Conservation (phyloP, 2,888 invertebrate species). For the Corbicula japonica region DNA sequence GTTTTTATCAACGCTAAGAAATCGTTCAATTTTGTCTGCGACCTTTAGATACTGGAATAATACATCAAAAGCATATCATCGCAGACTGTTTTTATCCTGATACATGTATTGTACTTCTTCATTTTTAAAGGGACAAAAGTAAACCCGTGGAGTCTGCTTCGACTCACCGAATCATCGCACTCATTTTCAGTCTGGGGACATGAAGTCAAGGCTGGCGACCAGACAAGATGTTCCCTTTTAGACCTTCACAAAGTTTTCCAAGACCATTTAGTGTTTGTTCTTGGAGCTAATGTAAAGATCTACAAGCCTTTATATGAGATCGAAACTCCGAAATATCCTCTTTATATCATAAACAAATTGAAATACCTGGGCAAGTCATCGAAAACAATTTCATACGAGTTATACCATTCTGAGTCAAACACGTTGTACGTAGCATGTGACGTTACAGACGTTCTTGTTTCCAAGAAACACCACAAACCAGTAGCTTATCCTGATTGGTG, state of each 20-base stretch:
- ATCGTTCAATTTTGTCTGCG: too few species aligned
- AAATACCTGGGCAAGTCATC: slow-evolving; percentile 35
- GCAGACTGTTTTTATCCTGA: too few species aligned
- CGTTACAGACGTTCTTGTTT: slow-evolving; percentile 34
- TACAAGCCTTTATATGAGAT: slow-evolving; percentile 22
- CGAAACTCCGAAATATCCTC: slow-evolving; percentile 21
- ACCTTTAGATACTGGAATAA: too few species aligned
- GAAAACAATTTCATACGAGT: slow-evolving; percentile 31
- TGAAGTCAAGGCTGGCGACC: too few species aligned
- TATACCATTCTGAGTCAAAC: slow-evolving; percentile 12
- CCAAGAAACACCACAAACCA: neutral
- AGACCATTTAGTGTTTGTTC: slow-evolving; percentile 20
- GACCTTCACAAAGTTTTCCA: slow-evolving; percentile 22
- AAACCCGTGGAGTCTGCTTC: slow-evolving; percentile 44
- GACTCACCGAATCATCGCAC: slow-evolving; percentile 36
- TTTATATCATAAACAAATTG: slow-evolving; percentile 20
- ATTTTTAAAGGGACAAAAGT: slow-evolving; percentile 34
- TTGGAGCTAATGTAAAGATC: slow-evolving; percentile 16
- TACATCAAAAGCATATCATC: too few species aligned
- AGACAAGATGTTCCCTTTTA: slow-evolving; percentile 2
- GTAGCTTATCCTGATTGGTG: slow-evolving; percentile 33
- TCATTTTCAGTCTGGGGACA: slow-evolving; percentile 17
- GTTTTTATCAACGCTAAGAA: too few species aligned
- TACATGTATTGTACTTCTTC: too few species aligned
- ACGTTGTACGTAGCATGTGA: slow-evolving; percentile 22